Percentiles rank a stretch among this genome's conserved stretches.
Evolutionary conservation across 2,113 vertebrate species (phyloP).

Genomic region (Ochotona curzoniae): DNA sequence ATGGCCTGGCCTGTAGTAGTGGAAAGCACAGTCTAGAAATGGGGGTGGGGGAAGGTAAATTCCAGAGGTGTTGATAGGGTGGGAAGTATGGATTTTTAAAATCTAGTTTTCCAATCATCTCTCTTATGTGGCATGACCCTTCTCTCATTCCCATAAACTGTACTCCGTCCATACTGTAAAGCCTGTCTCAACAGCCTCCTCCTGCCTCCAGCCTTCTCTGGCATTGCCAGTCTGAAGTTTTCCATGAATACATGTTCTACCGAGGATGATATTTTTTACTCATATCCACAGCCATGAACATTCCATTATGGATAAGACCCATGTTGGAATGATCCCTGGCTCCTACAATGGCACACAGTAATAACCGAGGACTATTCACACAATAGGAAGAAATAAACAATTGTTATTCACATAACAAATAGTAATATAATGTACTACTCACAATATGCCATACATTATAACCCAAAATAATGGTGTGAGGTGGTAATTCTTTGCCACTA

Average conservation of each 20-base stretch:
- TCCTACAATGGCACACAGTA: neutral
- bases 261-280: neutral
- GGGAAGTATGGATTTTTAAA: neutral
- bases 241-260: no score
- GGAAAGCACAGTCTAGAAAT: neutral
- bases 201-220: neutral
- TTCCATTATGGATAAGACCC: neutral
- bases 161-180: neutral
- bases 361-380: neutral
- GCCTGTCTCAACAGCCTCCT: neutral
- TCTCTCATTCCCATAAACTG: neutral
- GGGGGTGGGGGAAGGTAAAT: no score
- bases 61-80: neutral
- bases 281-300: neutral
- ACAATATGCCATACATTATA: neutral
- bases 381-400: neutral
- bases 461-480: neutral
- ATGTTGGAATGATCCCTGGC: neutral
- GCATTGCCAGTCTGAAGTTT: neutral
- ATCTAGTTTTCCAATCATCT: neutral
- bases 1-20: neutral
- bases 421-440: no score
- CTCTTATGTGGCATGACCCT: neutral
- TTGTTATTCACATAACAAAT: neutral
- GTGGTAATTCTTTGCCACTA: neutral